phyloP scores from a whole-genome alignment of 2,797 vertebrate genomes.

The Phoxinus dragarum region DNA sequence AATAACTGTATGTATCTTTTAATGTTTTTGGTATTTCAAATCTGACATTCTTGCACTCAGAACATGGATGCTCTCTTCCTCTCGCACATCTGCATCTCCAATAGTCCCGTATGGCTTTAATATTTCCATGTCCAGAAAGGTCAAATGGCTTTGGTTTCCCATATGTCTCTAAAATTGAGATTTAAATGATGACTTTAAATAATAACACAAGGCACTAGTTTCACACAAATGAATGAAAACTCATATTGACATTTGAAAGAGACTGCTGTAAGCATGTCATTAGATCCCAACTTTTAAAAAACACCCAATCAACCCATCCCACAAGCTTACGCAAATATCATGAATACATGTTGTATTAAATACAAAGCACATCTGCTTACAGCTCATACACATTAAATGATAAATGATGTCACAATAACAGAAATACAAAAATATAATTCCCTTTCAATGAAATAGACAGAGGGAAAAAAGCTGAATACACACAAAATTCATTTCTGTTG shows the following conservation, averaged over 20 bases:
- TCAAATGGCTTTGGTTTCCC: conserved; percentile 67
- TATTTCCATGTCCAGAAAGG: background rate
- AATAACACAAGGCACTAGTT: conserved; percentile 48
- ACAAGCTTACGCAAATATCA: conserved; percentile 13
- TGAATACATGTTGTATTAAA: conserved; percentile 17
- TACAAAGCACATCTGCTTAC: conserved; percentile 18
- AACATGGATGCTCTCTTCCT: background rate
- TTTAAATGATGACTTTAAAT: conserved; percentile 1
- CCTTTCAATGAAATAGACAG: background rate
- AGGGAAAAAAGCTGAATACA: background rate
- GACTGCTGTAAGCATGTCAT: background rate
- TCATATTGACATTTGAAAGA: conserved; percentile 16
- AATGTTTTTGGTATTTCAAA: background rate
- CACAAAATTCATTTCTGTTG: background rate
- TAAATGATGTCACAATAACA: conserved; percentile 1
- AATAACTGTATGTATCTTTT: background rate
- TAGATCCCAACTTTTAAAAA: background rate
- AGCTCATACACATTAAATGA: background rate
- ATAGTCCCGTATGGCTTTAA: conserved; percentile 4
- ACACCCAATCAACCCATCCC: background rate
- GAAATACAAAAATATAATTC: conserved; percentile 25
- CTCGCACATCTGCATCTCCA: background rate
- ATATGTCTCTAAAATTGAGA: background rate
- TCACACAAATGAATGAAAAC: conserved; percentile 39
- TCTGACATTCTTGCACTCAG: background rate